phyloP scores from a whole-genome alignment of 1,140 invertebrate genomes.

The Rhyzopertha dominica region DNA sequence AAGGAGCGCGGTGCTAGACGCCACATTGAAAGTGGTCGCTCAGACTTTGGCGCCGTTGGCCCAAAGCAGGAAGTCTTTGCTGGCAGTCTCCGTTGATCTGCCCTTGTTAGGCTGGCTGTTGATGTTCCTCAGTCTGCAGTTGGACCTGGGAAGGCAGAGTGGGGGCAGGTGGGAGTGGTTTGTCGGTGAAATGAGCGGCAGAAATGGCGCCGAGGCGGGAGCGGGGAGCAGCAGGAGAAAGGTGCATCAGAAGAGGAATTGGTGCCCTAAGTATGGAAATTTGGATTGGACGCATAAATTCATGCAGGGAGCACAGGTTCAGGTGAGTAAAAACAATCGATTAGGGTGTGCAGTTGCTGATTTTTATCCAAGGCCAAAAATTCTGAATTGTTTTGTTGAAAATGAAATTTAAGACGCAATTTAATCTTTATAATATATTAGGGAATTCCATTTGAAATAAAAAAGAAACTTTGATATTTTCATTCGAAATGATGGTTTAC shows the following conservation, averaged over 20 bases:
- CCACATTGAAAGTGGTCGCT: conserved; percentile 56
- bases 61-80: conserved; percentile 44
- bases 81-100: conserved; percentile 53
- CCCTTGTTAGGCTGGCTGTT: conserved; percentile 74
- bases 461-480: no score
- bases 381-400: no score
- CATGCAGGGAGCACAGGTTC: conserved; percentile 49
- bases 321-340: no score
- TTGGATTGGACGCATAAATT: conserved; percentile 58
- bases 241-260: conserved; percentile 23
- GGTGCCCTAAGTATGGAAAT: no score
- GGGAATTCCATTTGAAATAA: no score
- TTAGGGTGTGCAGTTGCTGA: no score
- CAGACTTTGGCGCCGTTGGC: conserved; percentile 53
- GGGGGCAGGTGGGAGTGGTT: conserved; percentile 74
- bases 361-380: no score
- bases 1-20: conserved; percentile 58
- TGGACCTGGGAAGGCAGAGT: conserved; percentile 54
- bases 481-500: no score
- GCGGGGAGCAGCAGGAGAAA: conserved; percentile 28
- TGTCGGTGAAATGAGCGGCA: conserved; percentile 50
- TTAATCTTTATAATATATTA: no score
- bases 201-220: conserved; percentile 40
- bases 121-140: conserved; percentile 69
- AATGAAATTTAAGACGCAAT: no score